Evolutionary conservation across 2,113 vertebrate species (phyloP).

Genomic region (Tragelaphus imberbis): DNA sequence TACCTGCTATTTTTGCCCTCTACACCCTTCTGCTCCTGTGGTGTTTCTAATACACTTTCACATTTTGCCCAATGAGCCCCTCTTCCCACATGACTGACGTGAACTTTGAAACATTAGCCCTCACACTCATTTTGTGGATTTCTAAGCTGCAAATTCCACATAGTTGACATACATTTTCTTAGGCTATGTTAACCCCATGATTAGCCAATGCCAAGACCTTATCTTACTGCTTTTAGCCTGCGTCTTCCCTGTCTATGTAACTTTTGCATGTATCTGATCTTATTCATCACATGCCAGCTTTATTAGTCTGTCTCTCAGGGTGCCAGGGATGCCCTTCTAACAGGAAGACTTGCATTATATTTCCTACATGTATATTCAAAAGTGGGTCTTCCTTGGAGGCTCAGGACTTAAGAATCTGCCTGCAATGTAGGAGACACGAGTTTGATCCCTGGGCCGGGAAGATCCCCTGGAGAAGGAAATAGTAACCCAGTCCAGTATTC

Average conservation of each 20-base stretch:
- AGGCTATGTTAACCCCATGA: neutral
- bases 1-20: neutral
- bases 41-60: neutral
- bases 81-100: neutral
- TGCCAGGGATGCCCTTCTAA: neutral
- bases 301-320: neutral
- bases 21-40: neutral
- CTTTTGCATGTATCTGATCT: neutral
- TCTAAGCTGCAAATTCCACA: neutral
- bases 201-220: neutral
- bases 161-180: neutral
- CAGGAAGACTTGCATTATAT: neutral
- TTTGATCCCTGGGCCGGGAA: neutral
- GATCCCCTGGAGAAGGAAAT: neutral
- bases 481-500: neutral
- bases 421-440: neutral
- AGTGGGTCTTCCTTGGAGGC: neutral
- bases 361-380: neutral
- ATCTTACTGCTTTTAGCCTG: neutral
- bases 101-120: neutral
- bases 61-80: neutral
- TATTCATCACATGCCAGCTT: neutral
- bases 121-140: neutral
- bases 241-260: neutral
- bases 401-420: neutral